These are phyloP conservation scores for Diarsia rubi DNA, from an alignment of 2,888 invertebrate species.

Conservation along the genomic window DNA sequence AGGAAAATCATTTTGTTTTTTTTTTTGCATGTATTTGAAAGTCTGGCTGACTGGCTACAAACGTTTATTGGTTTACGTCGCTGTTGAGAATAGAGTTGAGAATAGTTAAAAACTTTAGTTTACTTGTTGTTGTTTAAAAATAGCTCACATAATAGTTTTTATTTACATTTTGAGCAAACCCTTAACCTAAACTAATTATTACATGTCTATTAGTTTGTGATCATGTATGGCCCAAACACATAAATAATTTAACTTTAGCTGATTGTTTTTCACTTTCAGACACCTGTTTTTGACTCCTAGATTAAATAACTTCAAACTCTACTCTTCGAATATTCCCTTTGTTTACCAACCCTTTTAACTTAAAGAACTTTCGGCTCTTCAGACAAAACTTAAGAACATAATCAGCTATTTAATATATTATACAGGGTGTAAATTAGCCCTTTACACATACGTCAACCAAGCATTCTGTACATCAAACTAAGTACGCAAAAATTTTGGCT, in stretches of 20 bases:
- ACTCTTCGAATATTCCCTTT: neutral
- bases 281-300: neutral
- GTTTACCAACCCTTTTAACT: constrained; percentile 9
- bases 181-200: no score
- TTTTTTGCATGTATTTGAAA: constrained; percentile 17
- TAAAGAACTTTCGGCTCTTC: neutral
- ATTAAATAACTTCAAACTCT: neutral
- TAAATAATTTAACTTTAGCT: neutral
- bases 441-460: no score
- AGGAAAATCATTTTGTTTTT: constrained; percentile 13
- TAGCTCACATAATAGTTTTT: no score
- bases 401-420: neutral
- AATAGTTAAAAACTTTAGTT: no score
- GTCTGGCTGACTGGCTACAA: neutral
- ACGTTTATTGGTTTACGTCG: no score
- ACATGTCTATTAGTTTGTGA: no score
- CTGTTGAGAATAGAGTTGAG: no score
- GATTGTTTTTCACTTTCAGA: constrained; percentile 8
- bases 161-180: no score
- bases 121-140: no score
- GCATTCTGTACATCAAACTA: no score
- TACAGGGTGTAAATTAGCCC: no score
- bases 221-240: neutral
- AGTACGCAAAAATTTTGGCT: no score
- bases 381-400: neutral